phyloP scores from a whole-genome alignment of 2,888 invertebrate genomes.

The Calameuta filiformis region DNA sequence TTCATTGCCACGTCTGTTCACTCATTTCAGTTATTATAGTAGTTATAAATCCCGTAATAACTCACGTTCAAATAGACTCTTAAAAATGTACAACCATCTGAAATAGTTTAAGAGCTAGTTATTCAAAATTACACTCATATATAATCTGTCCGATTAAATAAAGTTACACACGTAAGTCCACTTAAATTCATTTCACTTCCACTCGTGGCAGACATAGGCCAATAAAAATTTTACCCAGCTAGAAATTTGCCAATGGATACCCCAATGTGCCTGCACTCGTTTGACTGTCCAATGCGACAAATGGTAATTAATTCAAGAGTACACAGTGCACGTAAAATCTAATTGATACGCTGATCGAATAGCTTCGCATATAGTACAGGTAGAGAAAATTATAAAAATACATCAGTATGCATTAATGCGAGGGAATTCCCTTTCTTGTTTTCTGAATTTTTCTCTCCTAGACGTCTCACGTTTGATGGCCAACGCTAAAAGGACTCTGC shows the following conservation, averaged over 20 bases:
- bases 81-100: background rate
- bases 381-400: background rate
- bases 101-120: background rate
- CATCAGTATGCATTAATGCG: background rate
- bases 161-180: too few relatives aligned
- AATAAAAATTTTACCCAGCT: too few relatives aligned
- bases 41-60: background rate
- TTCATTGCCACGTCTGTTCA: background rate
- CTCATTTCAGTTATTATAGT: too few relatives aligned
- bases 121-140: background rate
- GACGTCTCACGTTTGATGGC: background rate
- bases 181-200: too few relatives aligned
- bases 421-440: background rate
- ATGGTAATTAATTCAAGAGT: too few relatives aligned
- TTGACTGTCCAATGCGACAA: too few relatives aligned
- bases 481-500: background rate
- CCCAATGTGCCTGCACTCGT: too few relatives aligned
- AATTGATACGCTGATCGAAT: too few relatives aligned
- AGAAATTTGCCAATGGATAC: too few relatives aligned
- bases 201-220: too few relatives aligned
- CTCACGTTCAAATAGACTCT: background rate
- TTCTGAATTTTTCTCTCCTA: background rate
- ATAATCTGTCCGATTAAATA: too few relatives aligned
- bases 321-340: too few relatives aligned
- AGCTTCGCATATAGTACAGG: background rate